Evolutionary conservation across 2,888 invertebrate species (phyloP), one percentile per base, ranked within the genome.

Genomic region (Cremastinae sp.): DNA sequence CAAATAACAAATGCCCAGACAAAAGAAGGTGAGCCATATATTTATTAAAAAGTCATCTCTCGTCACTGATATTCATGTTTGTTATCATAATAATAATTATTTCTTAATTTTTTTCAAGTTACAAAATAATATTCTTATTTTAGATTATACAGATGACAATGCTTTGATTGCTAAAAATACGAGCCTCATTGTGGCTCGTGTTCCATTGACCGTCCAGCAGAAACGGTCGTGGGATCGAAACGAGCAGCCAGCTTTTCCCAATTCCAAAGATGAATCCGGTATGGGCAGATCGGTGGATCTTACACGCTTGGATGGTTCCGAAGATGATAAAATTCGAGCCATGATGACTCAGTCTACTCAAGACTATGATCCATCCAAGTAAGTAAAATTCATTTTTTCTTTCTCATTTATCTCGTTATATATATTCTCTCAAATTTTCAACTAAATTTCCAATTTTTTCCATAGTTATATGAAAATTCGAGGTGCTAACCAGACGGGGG

Each of bases 351-450:
- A 98, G 90, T 98, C 98, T 34, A 98, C 98, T 36, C 95, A 96
- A 89, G 98, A 98, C 88, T 99, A 98, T 92, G 97, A 98, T 90
- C 97, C 98, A 79, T 96, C 97, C 91, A 97, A 97, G 97, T 99
- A 97, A 95, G 96, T 97, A 14, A 20, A 65, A 49, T 49, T 53
- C 59, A 43, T 36, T 34, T 54, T 28, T 36, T 36, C 7, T 62
- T 59, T 43, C 12, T 16, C n/a, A 62, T 71, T 45, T 18, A 38
- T 7, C n/a, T 38, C 5, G 9, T 8, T 12, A n/a, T 12, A 12
- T 14, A 36, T 38, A 43, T 8, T 43, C 43, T 9, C 41, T n/a
- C 9, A 41, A 41, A 9, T 41, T 47, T 59, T 49, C 12, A 12
- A 12, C 14, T 45, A 14, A 5, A 47, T 65, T 62, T 45, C 69